Evolutionary conservation across 2,888 invertebrate genomes (phyloP).

Genomic region (Notodonta ziczac): DNA sequence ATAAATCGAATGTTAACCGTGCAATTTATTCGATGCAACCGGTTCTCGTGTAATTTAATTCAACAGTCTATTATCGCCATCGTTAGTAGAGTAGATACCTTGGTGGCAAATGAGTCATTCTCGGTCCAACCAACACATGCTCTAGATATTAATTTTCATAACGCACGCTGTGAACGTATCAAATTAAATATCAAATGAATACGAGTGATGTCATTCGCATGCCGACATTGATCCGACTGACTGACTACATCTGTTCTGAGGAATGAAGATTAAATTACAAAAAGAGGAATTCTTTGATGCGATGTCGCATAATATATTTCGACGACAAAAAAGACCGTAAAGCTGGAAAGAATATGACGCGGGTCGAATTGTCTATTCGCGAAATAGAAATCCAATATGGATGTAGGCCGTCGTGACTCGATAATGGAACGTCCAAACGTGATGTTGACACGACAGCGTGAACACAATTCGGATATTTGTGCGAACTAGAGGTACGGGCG

Average conservation of each 20-base stretch:
- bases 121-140: constrained; percentile 44
- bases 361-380: constrained; percentile 45
- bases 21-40: constrained; percentile 70
- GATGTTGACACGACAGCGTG: constrained; percentile 59
- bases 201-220: constrained; percentile 46
- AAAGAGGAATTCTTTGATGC: constrained; percentile 10
- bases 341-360: constrained; percentile 34
- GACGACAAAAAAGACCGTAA: constrained; percentile 19
- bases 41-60: constrained; percentile 69
- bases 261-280: constrained; percentile 22
- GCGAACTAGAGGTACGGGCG: constrained; percentile 38
- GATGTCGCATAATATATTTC: constrained; percentile 13
- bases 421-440: constrained; percentile 61
- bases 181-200: constrained; percentile 39
- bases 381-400: constrained; percentile 57
- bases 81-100: constrained; percentile 34
- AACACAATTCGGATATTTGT: constrained; percentile 51
- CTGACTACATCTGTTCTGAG: constrained; percentile 27
- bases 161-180: constrained; percentile 39
- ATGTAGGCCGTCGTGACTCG: constrained; percentile 58
- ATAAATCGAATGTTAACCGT: constrained; percentile 66
- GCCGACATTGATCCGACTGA: constrained; percentile 30
- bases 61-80: constrained; percentile 55
- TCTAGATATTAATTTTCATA: constrained; percentile 54
- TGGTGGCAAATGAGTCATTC: constrained; percentile 61